phyloP scores from a whole-genome alignment of 2,113 vertebrate genomes.

The Melospiza melodia region DNA sequence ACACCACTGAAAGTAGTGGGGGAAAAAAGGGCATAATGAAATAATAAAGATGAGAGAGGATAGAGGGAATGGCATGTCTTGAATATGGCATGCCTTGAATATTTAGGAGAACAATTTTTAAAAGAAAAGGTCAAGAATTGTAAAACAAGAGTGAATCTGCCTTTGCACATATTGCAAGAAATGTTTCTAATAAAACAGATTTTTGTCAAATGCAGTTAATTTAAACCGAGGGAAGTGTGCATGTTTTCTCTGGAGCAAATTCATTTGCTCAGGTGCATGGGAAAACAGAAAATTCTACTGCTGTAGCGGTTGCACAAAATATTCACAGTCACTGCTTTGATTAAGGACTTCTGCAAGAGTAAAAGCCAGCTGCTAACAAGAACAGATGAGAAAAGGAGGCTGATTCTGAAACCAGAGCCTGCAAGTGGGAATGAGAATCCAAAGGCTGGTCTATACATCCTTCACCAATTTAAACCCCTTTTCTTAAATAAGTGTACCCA shows the following conservation, averaged over 20 bases:
- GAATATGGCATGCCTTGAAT: neutral
- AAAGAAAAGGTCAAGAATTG: neutral
- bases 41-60: neutral
- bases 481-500: neutral
- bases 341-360: neutral
- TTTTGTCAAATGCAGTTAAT: neutral
- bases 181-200: neutral
- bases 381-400: neutral
- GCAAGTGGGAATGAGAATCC: neutral
- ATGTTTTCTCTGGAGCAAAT: neutral
- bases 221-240: neutral
- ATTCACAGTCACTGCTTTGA: neutral
- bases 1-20: neutral
- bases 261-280: neutral
- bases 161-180: rapidly evolving
- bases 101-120: neutral
- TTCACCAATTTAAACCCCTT: neutral
- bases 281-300: neutral
- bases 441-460: neutral
- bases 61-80: neutral
- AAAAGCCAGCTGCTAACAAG: rapidly evolving
- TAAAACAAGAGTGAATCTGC: neutral
- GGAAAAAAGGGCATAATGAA: neutral
- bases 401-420: neutral
- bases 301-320: neutral